Base-by-base conservation (phyloP, 1,140 invertebrate species). In the Acyrthosiphon pisum region DNA sequence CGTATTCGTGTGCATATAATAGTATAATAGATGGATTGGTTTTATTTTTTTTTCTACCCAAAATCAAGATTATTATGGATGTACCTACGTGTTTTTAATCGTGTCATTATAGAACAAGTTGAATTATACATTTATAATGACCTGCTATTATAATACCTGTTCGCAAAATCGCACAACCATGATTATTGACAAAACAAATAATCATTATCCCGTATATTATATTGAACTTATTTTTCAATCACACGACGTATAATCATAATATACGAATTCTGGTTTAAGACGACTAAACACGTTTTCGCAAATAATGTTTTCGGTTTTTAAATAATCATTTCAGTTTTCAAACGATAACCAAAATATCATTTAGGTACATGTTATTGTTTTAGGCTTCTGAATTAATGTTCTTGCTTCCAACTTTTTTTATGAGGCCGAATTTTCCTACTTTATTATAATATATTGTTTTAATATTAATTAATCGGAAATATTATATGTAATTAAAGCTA, bases 121-220 rank as follows among this genome's bases (percentile, higher is more conserved):
- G 60, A 76, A 76, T 76, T 44, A 84, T 84, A 84, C 83, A 84
- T 84, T 84, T 90, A 90, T 56, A 90, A 41, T 44, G 53, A 60
- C 41, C 89, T 68, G 53, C 68, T 90, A 90, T 90, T 68, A 68
- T 44, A 23, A 84, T 68, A 90, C 89, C 18, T 41, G 56, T 90
- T 90, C 44, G 41, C 41, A 9, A 68, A 68, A 68, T 60, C 56
- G n/a, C 53, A 68, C 41, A 37, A n/a, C n/a, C 11, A 89, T 35
- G 35, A 89, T 41, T 11, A 60, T 90, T 26, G 30, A 90, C 26
- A 44, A 60, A 90, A 90, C 48, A 89, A 90, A 90, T 30, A 90
- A 44, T n/a, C 11, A 60, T 68, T 26, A 44, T 90, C 44, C 22
- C 26, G 56, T 90, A 1, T 53, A 53, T 68, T 68, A 44, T 90